Base-by-base conservation (phyloP, 2,113 vertebrate genomes). In the Nyctibius bracteatus region DNA sequence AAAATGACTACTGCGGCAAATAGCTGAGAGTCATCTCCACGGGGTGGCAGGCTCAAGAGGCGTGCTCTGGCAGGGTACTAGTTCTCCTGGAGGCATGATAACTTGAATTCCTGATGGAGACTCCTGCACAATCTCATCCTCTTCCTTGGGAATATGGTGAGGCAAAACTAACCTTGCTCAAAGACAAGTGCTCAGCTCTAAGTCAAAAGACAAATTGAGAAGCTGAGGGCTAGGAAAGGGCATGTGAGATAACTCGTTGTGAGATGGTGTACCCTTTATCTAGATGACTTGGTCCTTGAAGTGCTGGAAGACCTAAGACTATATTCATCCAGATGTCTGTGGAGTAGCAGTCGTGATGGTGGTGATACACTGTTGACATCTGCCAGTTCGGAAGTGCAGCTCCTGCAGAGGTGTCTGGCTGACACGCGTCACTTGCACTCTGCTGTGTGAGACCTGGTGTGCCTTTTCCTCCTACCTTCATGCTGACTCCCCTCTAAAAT, bases 371-470 rank as follows among this genome's bases (percentile, higher is more conserved):
- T 37, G n/a, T 79, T 70, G 74, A 54, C 37, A 83, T 80, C 41
- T 4, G 2, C 18, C 25, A 66, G 33, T 35, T 86, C 0, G 0
- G 66, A 94, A 80, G 25, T 27, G 31, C 23, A 41, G 49, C 3
- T 81, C 21, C 35, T 88, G 41, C 15, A 92, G 61, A 67, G 37
- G 21, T 80, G 33, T 24, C 19, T 5, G 8, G 54, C 63, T 92
- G 58, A 37, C 0, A 1, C 3, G 0, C 39, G 51, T 31, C 28
- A 58, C 21, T 74, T 7, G 3, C 0, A 0, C 3, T 70, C 21
- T 51, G 37, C 25, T 78, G 4, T 46, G 15, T 62, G 49, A 62
- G 54, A 88, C n/a, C 22, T 80, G 7, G 2, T 49, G 15, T 70
- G 31, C 30, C 25, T 90, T 77, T 72, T 86, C 17, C 71, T 88